Percentiles rank a stretch among this genome's conserved stretches.
These are phyloP conservation scores for Drosophila aff. DNA, from an alignment of 1,140 invertebrate genomes.

Conservation along the genomic window DNA sequence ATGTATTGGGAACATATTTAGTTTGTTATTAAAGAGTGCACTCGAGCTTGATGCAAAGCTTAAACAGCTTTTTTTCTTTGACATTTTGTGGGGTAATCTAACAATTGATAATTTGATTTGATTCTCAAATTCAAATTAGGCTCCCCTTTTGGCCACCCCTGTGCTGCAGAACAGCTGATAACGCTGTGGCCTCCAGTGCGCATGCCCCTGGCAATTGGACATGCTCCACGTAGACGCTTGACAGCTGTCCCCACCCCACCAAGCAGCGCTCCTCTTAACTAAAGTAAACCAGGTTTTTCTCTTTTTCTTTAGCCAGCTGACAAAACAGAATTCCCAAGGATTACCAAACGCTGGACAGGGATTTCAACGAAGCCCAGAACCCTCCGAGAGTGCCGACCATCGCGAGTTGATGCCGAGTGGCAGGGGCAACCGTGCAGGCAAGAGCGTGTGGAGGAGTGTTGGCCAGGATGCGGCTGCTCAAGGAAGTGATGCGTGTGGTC, in stretches of 20 bases:
- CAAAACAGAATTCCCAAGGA: slow-evolving; percentile 12
- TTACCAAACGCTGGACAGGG: slow-evolving; percentile 6
- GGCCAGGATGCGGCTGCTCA: slow-evolving; percentile 83
- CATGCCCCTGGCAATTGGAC: slow-evolving; percentile 50
- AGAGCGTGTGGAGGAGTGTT: slow-evolving; percentile 20
- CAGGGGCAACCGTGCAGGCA: slow-evolving; percentile 17
- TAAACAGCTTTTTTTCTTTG: neutral
- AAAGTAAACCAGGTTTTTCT: slow-evolving; percentile 28
- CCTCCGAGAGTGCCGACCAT: slow-evolving; percentile 61
- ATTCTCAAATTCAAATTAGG: neutral
- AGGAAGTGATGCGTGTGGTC: slow-evolving; percentile 89
- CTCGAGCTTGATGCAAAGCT: slow-evolving; percentile 50
- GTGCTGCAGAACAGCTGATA: slow-evolving; percentile 50
- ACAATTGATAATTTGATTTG: neutral
- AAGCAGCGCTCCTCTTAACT: neutral
- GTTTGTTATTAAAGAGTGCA: slow-evolving; percentile 55
- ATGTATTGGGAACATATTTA: slow-evolving; percentile 52
- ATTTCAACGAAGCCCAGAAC: slow-evolving; percentile 18
- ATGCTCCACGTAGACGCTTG: slow-evolving; percentile 65
- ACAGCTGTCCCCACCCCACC: slow-evolving; percentile 46
- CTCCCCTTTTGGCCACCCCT: slow-evolving; percentile 29
- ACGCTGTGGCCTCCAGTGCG: slow-evolving; percentile 42
- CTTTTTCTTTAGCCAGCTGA: slow-evolving; percentile 18
- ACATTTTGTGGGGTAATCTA: neutral
- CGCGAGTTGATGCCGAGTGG: slow-evolving; percentile 22